phyloP scores from a whole-genome alignment of 2,113 vertebrate species.

The Phalacrocorax aristotelis region DNA sequence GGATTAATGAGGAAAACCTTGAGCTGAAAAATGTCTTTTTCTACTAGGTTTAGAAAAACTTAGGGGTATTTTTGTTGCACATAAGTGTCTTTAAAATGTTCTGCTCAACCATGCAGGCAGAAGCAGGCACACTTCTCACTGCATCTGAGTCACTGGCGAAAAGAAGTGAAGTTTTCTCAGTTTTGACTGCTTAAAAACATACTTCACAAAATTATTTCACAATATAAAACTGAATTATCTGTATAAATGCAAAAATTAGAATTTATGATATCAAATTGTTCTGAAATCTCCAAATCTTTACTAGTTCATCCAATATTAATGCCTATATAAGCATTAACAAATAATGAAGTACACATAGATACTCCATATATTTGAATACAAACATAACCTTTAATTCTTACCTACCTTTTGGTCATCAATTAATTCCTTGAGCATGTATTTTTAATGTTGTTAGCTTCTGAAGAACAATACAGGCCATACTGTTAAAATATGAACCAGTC shows the following conservation, averaged over 20 bases:
- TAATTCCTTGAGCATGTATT: neutral
- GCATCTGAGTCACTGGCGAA: rapidly evolving
- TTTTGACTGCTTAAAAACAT: neutral
- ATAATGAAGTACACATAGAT: neutral
- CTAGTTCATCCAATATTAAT: neutral
- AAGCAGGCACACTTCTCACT: neutral
- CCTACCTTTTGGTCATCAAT: neutral
- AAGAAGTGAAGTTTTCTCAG: neutral
- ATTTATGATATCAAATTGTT: neutral
- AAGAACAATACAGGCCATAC: neutral
- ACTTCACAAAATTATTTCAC: neutral
- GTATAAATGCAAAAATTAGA: neutral
- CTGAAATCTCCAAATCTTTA: neutral
- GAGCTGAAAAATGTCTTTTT: neutral
- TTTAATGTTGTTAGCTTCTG: neutral
- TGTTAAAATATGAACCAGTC: neutral
- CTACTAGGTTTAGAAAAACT: neutral
- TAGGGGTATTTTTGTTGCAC: neutral
- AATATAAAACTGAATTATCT: neutral
- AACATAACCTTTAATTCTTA: neutral
- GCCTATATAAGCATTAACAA: neutral
- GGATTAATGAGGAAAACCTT: neutral
- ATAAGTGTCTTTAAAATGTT: neutral
- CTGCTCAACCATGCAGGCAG: neutral
- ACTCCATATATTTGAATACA: neutral